Evolutionary conservation across 2,797 vertebrate genomes (phyloP).

Genomic region (Eulemur mongoz): DNA sequence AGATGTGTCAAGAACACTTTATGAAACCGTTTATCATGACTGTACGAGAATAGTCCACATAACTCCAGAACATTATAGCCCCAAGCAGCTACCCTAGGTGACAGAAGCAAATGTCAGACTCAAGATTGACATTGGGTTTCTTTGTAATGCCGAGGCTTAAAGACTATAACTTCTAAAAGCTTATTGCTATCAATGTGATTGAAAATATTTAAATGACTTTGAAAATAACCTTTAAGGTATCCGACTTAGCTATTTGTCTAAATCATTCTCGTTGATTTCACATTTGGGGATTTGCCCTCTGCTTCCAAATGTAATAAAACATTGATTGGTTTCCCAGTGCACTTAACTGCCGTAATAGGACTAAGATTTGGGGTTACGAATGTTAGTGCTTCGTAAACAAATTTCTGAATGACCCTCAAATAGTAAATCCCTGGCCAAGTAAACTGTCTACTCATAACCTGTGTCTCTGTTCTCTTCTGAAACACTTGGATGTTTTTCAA

Average conservation of each 20-base stretch:
- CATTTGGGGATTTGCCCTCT: neutral
- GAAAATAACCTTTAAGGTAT: constrained; percentile 35
- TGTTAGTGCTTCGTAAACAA: neutral
- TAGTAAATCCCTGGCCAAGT: neutral
- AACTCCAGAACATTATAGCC: neutral
- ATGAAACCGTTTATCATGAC: constrained; percentile 76
- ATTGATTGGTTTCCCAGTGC: neutral
- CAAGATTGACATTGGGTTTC: neutral
- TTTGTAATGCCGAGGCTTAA: neutral
- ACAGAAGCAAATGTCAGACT: neutral
- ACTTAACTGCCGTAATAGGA: neutral
- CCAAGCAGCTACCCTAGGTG: neutral
- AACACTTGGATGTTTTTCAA: neutral
- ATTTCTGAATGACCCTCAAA: neutral
- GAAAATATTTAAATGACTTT: constrained; percentile 43
- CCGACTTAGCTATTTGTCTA: neutral
- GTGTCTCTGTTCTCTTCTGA: constrained; percentile 23
- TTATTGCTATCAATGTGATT: neutral
- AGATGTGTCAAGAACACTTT: constrained; percentile 72
- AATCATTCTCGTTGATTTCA: constrained; percentile 41
- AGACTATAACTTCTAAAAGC: neutral
- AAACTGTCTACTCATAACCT: neutral
- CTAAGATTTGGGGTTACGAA: neutral
- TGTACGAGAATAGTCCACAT: constrained; percentile 15
- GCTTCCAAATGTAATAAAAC: neutral